Percentiles rank a stretch among this genome's conserved stretches.
Conservation (phyloP, 2,113 vertebrate genomes). For the Sigmodon hispidus region DNA sequence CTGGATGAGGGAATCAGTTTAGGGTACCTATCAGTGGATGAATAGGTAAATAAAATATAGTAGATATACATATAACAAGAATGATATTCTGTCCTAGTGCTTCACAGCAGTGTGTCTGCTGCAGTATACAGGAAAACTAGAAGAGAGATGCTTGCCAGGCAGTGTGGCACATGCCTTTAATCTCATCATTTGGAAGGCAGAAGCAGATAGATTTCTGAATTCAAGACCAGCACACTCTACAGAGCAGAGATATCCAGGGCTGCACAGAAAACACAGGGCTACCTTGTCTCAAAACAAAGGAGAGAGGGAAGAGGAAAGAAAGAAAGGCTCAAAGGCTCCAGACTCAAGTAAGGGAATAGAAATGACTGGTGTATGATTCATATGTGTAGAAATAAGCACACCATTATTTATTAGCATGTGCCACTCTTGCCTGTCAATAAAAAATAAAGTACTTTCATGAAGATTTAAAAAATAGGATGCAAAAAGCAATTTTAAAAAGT, state of each 20-base stretch:
- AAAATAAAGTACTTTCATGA: background rate
- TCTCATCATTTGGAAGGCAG: too few relatives aligned
- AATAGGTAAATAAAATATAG: background rate
- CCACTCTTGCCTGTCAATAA: background rate
- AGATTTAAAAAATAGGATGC: conserved; percentile 8
- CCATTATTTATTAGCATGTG: background rate
- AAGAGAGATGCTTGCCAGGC: background rate
- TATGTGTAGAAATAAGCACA: background rate
- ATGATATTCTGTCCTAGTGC: background rate
- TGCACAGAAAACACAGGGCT: too few relatives aligned
- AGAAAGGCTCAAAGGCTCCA: background rate
- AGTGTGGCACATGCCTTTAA: too few relatives aligned
- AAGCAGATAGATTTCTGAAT: too few relatives aligned
- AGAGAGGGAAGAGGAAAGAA: too few relatives aligned
- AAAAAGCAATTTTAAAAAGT: conserved; percentile 10
- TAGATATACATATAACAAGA: background rate
- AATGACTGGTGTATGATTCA: background rate
- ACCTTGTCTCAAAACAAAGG: too few relatives aligned
- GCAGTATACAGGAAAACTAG: background rate
- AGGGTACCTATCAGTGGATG: background rate
- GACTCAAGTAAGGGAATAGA: background rate
- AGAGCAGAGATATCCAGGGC: too few relatives aligned
- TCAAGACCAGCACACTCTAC: too few relatives aligned
- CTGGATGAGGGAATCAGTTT: background rate
- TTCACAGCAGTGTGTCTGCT: background rate